phyloP scores from a whole-genome alignment of 2,888 invertebrate genomes.

The Rhaphigaster nebulosa region DNA sequence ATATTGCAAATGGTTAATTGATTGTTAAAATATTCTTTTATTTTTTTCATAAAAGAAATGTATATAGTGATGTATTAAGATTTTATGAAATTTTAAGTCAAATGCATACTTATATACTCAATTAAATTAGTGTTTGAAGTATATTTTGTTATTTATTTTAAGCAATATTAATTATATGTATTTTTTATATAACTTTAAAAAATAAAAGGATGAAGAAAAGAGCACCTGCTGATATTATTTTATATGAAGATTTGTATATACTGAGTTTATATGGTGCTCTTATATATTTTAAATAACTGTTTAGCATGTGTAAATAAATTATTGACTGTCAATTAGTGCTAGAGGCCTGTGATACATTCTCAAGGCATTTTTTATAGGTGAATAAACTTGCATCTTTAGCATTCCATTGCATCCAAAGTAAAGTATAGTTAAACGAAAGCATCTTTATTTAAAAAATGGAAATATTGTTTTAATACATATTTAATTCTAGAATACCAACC shows the following conservation, averaged over 20 bases:
- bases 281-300: slow-evolving; percentile 5
- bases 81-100: slow-evolving; percentile 35
- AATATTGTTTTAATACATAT: background rate
- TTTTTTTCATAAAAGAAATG: slow-evolving; percentile 29
- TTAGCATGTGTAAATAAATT: slow-evolving; percentile 12
- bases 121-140: slow-evolving; percentile 16
- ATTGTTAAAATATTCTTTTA: slow-evolving; percentile 39
- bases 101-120: slow-evolving; percentile 20
- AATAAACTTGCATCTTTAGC: background rate
- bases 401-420: background rate
- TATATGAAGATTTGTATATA: slow-evolving; percentile 41
- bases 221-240: slow-evolving; percentile 6
- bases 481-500: background rate
- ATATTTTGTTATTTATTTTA: slow-evolving; percentile 39
- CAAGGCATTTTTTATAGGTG: slow-evolving; percentile 12
- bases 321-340: slow-evolving; percentile 40
- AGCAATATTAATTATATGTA: slow-evolving; percentile 16
- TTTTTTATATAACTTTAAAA: slow-evolving; percentile 28
- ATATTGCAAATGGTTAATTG: slow-evolving; percentile 27
- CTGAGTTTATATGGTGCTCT: slow-evolving; percentile 25
- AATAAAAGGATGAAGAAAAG: background rate
- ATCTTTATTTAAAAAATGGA: background rate
- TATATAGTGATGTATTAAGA: slow-evolving; percentile 30
- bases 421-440: background rate
- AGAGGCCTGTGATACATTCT: slow-evolving; percentile 42